Evolutionary conservation across 2,888 invertebrate genomes (phyloP), one percentile per base, ranked within the genome.

Genomic region (Abrostola tripartita): DNA sequence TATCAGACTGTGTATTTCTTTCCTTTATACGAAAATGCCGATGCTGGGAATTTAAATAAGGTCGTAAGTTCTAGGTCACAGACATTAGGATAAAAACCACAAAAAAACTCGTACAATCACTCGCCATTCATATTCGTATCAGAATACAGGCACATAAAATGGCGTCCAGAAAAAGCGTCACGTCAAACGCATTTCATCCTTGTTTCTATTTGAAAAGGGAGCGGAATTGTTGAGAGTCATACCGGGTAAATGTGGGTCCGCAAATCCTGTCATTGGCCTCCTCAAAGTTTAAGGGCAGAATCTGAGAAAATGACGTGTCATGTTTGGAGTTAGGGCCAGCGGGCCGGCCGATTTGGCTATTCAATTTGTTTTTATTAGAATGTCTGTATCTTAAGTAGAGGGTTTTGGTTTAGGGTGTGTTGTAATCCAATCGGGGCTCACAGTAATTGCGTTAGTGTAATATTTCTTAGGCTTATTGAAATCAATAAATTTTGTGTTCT

Each of bases 121-220:
- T 42, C 47, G n/a, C 40, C 41, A 63, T 53, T 74, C 44, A 51
- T 51, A 69, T 56, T 75, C 57, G 65, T 37, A 37, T 36, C 5
- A 47, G 10, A 14, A 50, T n/a, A 11, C 40, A 57, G 52, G 12
- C n/a, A n/a, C 11, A 57, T 42, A 49, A 74, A 52, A 49, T n/a
- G 12, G 7, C 37, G 35, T 36, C 55, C 47, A 4, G 38, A 49
- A 51, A 70, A 61, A 53, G 40, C 41, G 49, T 41, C 24, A 81
- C 84, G 86, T 85, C 86, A 84, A 79, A 83, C 81, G 84, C 83
- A 87, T 85, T 86, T 82, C 71, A 66, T 71, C 79, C 86, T 89
- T 89, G 90, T 90, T 89, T 88, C 87, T 85, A 87, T 89, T 88
- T 90, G 87, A 90, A 81, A 79, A 89, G 88, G 90, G 74, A 88